Evolutionary conservation across 2,797 vertebrate genomes (phyloP).

Genomic region (Percopsis omiscomaycus): DNA sequence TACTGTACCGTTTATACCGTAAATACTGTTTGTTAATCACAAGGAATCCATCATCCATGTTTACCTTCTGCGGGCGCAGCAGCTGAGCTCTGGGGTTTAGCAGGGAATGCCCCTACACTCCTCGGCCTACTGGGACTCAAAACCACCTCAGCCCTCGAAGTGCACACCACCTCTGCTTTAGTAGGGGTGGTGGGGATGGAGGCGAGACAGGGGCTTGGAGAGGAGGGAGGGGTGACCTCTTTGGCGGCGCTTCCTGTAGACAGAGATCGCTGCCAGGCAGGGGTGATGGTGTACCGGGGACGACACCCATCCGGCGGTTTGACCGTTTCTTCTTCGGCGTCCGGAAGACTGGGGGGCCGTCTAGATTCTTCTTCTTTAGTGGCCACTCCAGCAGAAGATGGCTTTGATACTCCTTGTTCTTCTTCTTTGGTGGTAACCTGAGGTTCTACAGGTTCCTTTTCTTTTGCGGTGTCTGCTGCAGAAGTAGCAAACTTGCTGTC

Average conservation of each 20-base stretch:
- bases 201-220: constrained; percentile 19
- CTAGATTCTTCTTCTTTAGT: not conserved
- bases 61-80: constrained; percentile 44
- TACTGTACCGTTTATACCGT: too few species aligned
- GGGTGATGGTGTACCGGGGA: constrained; percentile 71
- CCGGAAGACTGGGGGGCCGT: not conserved
- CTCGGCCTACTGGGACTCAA: constrained; percentile 32
- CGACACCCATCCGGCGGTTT: constrained; percentile 53
- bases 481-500: not conserved
- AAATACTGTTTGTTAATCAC: too few species aligned
- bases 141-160: constrained; percentile 33
- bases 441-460: not conserved
- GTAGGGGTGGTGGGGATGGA: not conserved
- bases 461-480: not conserved
- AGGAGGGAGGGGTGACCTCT: constrained; percentile 50
- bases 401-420: constrained; percentile 4
- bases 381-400: not conserved
- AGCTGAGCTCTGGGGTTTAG: constrained; percentile 20
- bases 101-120: constrained; percentile 15
- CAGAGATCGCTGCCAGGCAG: constrained; percentile 79
- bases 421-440: not conserved
- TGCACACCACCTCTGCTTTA: constrained; percentile 40
- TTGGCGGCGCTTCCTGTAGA: constrained; percentile 54
- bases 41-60: not conserved
- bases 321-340: not conserved